Evolutionary conservation across 2,888 invertebrate species (phyloP).

Genomic region (Machimus atricapillus): DNA sequence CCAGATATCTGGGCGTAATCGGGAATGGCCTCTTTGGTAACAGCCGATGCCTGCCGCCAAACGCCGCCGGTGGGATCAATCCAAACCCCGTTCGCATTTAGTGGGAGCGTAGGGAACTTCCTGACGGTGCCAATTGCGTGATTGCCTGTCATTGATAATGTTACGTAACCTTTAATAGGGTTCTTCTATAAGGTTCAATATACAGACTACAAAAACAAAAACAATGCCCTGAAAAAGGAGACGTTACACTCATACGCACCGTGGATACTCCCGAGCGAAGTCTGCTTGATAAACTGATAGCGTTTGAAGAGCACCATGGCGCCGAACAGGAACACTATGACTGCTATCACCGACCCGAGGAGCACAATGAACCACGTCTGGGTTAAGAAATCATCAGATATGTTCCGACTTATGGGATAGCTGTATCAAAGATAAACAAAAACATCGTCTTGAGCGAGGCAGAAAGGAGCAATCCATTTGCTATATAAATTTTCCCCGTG

Average conservation of each 20-base stretch:
- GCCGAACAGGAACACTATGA: slow-evolving; percentile 82
- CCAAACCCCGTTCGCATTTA: slow-evolving; percentile 61
- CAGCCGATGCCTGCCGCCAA: slow-evolving; percentile 60
- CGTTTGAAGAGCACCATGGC: slow-evolving; percentile 80
- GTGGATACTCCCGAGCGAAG: slow-evolving; percentile 69
- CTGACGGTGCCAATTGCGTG: slow-evolving; percentile 64
- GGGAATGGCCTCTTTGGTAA: slow-evolving; percentile 61
- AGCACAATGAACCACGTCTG: slow-evolving; percentile 91
- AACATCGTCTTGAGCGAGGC: slow-evolving; percentile 19
- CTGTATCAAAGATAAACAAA: slow-evolving; percentile 55
- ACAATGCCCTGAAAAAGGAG: not conserved
- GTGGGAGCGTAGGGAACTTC: slow-evolving; percentile 62
- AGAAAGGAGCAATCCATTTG: slow-evolving; percentile 1
- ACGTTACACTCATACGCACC: slow-evolving; percentile 55
- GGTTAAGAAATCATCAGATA: slow-evolving; percentile 77
- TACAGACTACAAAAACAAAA: not conserved
- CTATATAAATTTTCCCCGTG: not conserved
- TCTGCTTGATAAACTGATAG: slow-evolving; percentile 75
- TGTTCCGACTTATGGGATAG: slow-evolving; percentile 65
- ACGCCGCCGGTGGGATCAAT: slow-evolving; percentile 63
- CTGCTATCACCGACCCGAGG: slow-evolving; percentile 83
- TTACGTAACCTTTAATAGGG: slow-evolving; percentile 28
- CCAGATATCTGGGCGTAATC: slow-evolving; percentile 62
- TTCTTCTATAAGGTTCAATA: slow-evolving; percentile 3
- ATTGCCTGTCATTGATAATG: slow-evolving; percentile 59